Conservation (phyloP, 1,140 invertebrate genomes). For the Euglossa dilemma region DNA sequence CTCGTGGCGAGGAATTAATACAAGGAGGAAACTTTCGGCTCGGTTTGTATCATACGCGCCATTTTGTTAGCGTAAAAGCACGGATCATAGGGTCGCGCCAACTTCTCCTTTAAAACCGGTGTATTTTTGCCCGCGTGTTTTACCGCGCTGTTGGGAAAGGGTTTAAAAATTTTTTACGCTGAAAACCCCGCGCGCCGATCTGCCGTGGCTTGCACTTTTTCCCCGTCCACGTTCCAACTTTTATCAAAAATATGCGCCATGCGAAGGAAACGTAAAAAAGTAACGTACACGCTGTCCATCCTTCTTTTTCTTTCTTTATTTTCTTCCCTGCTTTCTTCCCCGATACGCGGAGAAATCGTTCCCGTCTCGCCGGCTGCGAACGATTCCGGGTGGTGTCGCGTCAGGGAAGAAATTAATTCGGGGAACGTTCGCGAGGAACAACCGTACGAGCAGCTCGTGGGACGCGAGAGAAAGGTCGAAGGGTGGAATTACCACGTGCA, state of each 20-base stretch:
- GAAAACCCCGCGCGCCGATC: not conserved
- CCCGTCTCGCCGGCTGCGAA: too few species aligned
- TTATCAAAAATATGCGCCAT: too few species aligned
- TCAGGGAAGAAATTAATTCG: conserved; percentile 18
- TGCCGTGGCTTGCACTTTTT: not conserved
- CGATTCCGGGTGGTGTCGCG: not conserved
- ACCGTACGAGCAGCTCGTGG: not conserved
- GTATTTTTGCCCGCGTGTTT: not conserved
- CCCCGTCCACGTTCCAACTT: too few species aligned
- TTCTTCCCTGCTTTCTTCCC: too few species aligned
- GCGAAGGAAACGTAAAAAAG: too few species aligned
- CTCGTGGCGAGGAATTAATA: not conserved
- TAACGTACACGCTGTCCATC: not conserved
- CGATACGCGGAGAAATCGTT: too few species aligned
- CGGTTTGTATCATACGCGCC: not conserved
- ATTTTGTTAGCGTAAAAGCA: not conserved
- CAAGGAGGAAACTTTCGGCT: not conserved
- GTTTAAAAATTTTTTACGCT: not conserved
- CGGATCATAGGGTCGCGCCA: not conserved
- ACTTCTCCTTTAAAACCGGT: not conserved
- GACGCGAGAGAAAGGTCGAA: conserved; percentile 16
- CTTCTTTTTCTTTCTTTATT: not conserved
- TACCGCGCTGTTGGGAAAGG: not conserved
- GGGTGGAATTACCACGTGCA: conserved; percentile 24
- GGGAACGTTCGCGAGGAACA: not conserved